These are phyloP conservation scores for Torymus aiolomorphi DNA, from an alignment of 2,888 invertebrate species.

Conservation along the genomic window DNA sequence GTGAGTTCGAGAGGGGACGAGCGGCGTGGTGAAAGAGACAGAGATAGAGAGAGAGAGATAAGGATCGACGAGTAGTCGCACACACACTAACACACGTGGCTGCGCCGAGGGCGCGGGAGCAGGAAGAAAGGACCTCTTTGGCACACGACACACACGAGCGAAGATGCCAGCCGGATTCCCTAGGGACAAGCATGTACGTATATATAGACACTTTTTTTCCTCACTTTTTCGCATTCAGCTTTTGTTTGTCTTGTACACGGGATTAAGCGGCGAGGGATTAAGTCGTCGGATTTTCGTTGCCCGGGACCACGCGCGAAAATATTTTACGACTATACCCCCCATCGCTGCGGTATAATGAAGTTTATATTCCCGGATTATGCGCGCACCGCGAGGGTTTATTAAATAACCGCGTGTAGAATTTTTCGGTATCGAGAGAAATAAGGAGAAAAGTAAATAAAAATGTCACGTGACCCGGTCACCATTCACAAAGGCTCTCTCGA, in stretches of 20 bases:
- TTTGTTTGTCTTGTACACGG: not conserved
- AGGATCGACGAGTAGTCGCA: not conserved
- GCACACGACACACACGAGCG: conserved; percentile 16
- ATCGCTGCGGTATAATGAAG: too few relatives aligned
- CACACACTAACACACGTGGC: conserved; percentile 57
- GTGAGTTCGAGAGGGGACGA: too few relatives aligned
- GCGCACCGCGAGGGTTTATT: too few relatives aligned
- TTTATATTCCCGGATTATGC: too few relatives aligned
- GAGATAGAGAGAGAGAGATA: not conserved
- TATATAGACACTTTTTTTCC: not conserved
- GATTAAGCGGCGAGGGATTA: conserved; percentile 4
- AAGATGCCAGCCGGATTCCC: conserved; percentile 70
- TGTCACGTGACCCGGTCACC: conserved; percentile 15
- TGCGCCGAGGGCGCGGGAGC: conserved; percentile 57
- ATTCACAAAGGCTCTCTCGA: too few relatives aligned
- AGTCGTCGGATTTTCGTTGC: not conserved
- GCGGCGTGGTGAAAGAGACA: not conserved
- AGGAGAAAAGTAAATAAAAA: not conserved
- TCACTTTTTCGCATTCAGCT: not conserved
- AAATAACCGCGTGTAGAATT: too few relatives aligned
- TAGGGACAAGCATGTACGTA: conserved; percentile 72
- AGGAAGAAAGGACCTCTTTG: conserved; percentile 42
- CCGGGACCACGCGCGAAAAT: too few relatives aligned
- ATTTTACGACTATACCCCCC: too few relatives aligned
- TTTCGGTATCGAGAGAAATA: too few relatives aligned